Percentiles rank a stretch among this genome's conserved stretches.
Evolutionary conservation across 2,797 vertebrate species (phyloP).

Genomic region (Rhyacichthys aspro): DNA sequence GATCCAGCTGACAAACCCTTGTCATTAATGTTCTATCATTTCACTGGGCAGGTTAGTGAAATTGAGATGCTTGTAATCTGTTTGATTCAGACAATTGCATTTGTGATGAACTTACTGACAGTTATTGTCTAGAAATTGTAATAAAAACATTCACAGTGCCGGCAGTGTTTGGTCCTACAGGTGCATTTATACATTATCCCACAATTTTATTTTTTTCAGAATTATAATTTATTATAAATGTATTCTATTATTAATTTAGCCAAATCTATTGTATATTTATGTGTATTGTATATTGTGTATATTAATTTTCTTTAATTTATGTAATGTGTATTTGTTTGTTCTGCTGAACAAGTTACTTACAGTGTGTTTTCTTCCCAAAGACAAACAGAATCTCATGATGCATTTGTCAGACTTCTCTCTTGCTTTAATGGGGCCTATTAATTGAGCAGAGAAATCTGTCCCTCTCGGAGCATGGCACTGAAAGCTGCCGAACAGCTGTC

Average conservation of each 20-base stretch:
- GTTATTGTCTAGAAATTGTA: constrained; percentile 42
- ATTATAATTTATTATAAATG: no score
- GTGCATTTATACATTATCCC: constrained; percentile 1
- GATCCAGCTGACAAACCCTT: constrained; percentile 58
- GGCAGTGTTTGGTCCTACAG: constrained; percentile 32
- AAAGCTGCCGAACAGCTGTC: constrained; percentile 79
- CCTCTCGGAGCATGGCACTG: constrained; percentile 68
- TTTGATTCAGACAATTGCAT: constrained; percentile 51
- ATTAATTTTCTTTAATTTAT: no score
- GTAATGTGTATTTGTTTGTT: constrained; percentile 31
- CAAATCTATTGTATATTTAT: no score
- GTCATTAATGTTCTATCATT: constrained; percentile 69
- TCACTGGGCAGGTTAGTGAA: constrained; percentile 60
- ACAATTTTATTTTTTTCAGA: constrained; percentile 10
- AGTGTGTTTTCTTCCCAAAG: constrained; percentile 22
- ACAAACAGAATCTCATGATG: constrained; percentile 52
- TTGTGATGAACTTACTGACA: constrained; percentile 59
- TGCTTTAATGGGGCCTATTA: constrained; percentile 74
- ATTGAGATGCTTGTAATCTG: constrained; percentile 74
- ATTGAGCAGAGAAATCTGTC: constrained; percentile 76
- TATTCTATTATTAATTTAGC: no score
- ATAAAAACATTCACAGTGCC: constrained; percentile 29
- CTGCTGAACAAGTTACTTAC: constrained; percentile 17
- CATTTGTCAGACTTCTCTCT: constrained; percentile 64
- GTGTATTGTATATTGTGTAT: no score